Evolutionary conservation across 2,888 invertebrate species (phyloP), one percentile per base, ranked within the genome.

Genomic region (Drosophila nr. fundita): DNA sequence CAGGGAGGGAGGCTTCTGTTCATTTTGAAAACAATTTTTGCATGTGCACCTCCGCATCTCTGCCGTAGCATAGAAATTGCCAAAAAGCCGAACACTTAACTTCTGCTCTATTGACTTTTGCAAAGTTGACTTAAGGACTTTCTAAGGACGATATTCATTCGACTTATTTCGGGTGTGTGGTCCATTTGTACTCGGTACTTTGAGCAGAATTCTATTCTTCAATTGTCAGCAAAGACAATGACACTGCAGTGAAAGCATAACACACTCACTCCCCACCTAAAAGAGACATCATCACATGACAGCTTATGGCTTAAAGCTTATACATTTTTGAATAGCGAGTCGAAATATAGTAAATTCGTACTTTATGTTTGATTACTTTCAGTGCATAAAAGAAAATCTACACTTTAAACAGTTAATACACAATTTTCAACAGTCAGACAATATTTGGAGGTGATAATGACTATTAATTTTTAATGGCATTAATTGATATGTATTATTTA

Each of bases 81-180:
- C 62, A 53, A 63, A 54, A 67, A 63, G 61, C 40, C 59, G 67
- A 59, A 66, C 66, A 61, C 48, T 38, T 53, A 66, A 60, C 67
- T 68, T 74, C 65, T 74, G 67, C 73, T 69, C 69, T 63, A 80
- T 80, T 84, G 84, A 84, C 65, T 76, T 78, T 45, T 58, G 48
- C 49, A 34, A 75, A 82, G 72, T 80, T 80, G 61, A 70, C 64
- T 78, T 73, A 74, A 68, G 76, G 49, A 80, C 76, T 78, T 82
- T 78, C 66, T 68, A 71, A 64, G 66, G 52, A 49, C 60, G 50
- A 77, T 69, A 73, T 79, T 68, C 60, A 55, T 77, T 74, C 48
- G 64, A 62, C 42, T 49, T 42, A 42, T 32, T 50, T 64, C 8
- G 38, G 15, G 34, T 13, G 27, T 45, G 55, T 4, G 18, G n/a